Evolutionary conservation across 2,888 invertebrate genomes (phyloP).

Genomic region (Torymus auratus): DNA sequence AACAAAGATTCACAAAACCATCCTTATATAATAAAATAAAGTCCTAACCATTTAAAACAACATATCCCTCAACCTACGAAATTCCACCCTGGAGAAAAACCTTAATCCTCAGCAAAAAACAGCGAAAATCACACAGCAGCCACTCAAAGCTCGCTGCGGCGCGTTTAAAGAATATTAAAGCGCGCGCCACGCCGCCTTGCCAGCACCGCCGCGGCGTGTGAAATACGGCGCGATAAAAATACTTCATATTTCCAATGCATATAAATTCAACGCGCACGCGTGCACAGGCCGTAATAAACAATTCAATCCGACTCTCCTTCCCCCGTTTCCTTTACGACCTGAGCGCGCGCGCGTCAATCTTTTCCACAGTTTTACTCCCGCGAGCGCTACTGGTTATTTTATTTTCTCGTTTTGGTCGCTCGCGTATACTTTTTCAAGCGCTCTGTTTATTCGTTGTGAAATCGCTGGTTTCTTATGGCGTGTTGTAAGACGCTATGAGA

Average conservation of each 20-base stretch:
- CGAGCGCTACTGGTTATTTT: conserved; percentile 12
- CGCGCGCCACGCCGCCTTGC: too few species aligned
- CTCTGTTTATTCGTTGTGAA: conserved; percentile 34
- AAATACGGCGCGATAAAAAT: neutral
- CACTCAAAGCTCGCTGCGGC: too few species aligned
- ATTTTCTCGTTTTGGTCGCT: conserved; percentile 26
- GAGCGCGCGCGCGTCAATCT: conserved; percentile 11
- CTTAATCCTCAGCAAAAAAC: too few species aligned
- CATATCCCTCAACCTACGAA: too few species aligned
- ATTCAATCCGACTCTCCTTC: conserved; percentile 33
- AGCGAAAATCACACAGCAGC: too few species aligned
- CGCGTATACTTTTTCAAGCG: conserved; percentile 35
- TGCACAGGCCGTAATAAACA: conserved; percentile 26
- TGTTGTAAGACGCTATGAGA: conserved; percentile 34
- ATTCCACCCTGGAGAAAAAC: too few species aligned
- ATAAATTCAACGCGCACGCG: conserved; percentile 20
- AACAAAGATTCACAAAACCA: too few species aligned
- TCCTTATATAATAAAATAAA: too few species aligned
- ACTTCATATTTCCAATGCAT: conserved; percentile 3
- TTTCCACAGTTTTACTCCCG: neutral
- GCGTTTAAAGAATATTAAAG: too few species aligned
- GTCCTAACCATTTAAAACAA: too few species aligned
- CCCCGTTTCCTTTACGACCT: conserved; percentile 13
- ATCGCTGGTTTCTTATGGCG: conserved; percentile 28
- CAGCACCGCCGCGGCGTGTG: too few species aligned